A percentile compares a stretch with the other conserved stretches of the same genome.
Conservation (phyloP, 2,797 vertebrate genomes). For the Prionace glauca region DNA sequence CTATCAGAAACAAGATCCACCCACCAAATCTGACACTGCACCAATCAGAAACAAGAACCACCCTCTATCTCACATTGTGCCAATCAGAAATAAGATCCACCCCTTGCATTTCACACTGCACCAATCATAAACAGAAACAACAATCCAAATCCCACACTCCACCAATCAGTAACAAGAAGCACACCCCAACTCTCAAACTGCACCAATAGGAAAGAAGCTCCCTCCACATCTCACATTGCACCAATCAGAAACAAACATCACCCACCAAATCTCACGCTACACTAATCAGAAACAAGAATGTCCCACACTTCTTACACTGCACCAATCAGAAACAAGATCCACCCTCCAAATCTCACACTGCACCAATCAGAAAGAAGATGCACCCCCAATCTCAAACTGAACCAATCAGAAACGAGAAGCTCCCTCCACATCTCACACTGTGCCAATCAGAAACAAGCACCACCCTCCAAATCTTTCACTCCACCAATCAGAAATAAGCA, state of each 20-base stretch:
- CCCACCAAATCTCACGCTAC: no score
- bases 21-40: background rate
- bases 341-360: background rate
- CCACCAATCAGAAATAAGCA: no score
- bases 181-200: background rate
- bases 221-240: background rate
- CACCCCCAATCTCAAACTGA: background rate
- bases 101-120: no score
- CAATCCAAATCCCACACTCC: background rate
- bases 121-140: no score
- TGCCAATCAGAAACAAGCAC: background rate
- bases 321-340: no score
- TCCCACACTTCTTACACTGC: no score
- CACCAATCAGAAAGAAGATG: slow-evolving; percentile 38
- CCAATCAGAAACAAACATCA: background rate
- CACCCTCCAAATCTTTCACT: no score
- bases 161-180: slow-evolving; percentile 39
- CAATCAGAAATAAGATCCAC: no score
- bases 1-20: background rate
- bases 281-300: no score
- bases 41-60: background rate
- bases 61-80: no score
- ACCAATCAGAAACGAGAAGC: slow-evolving; percentile 21
- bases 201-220: slow-evolving; percentile 9
- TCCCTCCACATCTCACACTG: background rate